Evolutionary conservation across 1,140 invertebrate species (phyloP).

Genomic region (Drosophila kurseongensis): DNA sequence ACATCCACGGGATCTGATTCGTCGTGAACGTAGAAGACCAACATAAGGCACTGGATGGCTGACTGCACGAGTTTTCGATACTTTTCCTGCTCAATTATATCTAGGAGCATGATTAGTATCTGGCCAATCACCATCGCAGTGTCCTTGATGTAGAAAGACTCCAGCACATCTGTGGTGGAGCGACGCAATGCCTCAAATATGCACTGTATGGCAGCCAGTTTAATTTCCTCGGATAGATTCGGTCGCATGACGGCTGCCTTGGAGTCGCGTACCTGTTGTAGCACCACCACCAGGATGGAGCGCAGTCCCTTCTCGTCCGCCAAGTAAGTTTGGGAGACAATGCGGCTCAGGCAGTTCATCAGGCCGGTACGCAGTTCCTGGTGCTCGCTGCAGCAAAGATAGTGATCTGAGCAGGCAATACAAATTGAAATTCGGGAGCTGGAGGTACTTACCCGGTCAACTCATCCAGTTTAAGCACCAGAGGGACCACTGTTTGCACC

Average conservation of each 20-base stretch:
- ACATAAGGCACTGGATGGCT: constrained; percentile 67
- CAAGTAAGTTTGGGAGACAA: constrained; percentile 62
- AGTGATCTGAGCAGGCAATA: neutral
- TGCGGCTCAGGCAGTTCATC: constrained; percentile 59
- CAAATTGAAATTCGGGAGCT: too few relatives aligned
- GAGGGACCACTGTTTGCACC: constrained; percentile 68
- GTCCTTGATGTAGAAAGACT: constrained; percentile 65
- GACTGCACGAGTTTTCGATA: constrained; percentile 63
- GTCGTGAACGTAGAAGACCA: constrained; percentile 76
- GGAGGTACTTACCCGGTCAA: constrained; percentile 55
- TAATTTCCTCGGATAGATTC: constrained; percentile 78
- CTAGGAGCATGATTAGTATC: constrained; percentile 64
- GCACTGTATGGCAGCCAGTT: constrained; percentile 67
- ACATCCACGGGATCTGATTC: constrained; percentile 70
- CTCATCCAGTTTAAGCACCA: constrained; percentile 73
- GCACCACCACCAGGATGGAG: constrained; percentile 66
- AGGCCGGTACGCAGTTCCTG: constrained; percentile 70
- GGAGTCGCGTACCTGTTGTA: constrained; percentile 70
- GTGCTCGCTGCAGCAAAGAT: constrained; percentile 37
- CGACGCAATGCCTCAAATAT: constrained; percentile 56
- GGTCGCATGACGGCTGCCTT: constrained; percentile 35
- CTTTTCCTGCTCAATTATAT: constrained; percentile 67
- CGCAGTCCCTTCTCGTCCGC: constrained; percentile 64
- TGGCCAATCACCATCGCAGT: constrained; percentile 60
- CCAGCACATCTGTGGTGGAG: constrained; percentile 68